Evolutionary conservation across 2,113 vertebrate species (phyloP).

Genomic region (Nycticorax nycticorax): DNA sequence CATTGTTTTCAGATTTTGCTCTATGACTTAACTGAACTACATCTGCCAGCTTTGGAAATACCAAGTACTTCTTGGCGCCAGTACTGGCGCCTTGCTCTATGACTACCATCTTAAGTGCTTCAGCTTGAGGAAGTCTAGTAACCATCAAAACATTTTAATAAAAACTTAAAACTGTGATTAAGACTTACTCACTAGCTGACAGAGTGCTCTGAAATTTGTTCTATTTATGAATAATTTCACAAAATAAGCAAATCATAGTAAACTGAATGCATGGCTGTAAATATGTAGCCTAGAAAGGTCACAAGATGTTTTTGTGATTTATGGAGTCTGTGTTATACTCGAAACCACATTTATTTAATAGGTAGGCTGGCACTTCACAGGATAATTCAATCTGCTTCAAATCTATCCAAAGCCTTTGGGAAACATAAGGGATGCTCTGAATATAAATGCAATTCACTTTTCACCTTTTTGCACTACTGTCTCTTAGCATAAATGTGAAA

Average conservation of each 20-base stretch:
- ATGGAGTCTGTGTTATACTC: conserved; percentile 67
- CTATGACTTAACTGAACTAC: conserved; percentile 80
- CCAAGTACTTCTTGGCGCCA: conserved; percentile 77
- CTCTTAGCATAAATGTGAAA: conserved; percentile 38
- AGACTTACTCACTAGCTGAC: conserved; percentile 68
- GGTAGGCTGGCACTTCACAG: conserved; percentile 70
- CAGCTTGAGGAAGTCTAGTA: conserved; percentile 74
- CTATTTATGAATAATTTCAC: conserved; percentile 65
- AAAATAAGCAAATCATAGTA: conserved; percentile 35
- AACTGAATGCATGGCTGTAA: conserved; percentile 39
- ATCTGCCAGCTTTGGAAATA: conserved; percentile 83
- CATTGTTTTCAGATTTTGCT: conserved; percentile 84
- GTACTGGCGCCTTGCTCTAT: conserved; percentile 73
- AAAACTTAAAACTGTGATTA: conserved; percentile 70
- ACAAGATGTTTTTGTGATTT: conserved; percentile 73
- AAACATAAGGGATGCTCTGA: conserved; percentile 47
- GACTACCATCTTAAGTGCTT: conserved; percentile 75
- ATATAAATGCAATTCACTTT: conserved; percentile 60
- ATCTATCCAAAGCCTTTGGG: conserved; percentile 64
- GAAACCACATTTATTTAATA: conserved; percentile 76
- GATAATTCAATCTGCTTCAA: conserved; percentile 71
- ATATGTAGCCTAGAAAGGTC: conserved; percentile 45
- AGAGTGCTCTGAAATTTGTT: conserved; percentile 23
- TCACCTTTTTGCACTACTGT: conserved; percentile 65
- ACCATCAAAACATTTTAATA: conserved; percentile 76